These are phyloP conservation scores for Micrasema longulum DNA, from an alignment of 1,140 invertebrate genomes.

Conservation along the genomic window DNA sequence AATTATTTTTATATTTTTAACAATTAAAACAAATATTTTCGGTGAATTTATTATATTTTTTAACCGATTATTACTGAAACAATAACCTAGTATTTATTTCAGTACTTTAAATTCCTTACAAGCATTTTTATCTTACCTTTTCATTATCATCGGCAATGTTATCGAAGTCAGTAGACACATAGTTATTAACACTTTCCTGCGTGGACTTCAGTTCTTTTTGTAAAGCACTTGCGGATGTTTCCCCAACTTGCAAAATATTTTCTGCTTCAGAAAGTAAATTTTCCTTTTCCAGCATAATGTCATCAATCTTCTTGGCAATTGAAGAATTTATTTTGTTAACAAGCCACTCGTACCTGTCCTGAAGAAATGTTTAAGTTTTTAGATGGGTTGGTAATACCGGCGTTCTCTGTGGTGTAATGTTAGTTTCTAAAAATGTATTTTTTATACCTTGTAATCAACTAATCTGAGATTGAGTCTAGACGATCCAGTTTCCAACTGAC, in stretches of 20 bases:
- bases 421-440: neutral
- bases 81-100: too few species aligned
- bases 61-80: too few species aligned
- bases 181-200: conserved; percentile 58
- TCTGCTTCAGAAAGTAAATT: conserved; percentile 58
- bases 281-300: conserved; percentile 60
- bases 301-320: conserved; percentile 65
- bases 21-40: too few species aligned
- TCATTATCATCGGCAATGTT: conserved; percentile 56
- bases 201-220: conserved; percentile 61
- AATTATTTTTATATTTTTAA: too few species aligned
- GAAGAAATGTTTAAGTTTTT: too few species aligned
- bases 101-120: too few species aligned
- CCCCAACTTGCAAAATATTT: conserved; percentile 59
- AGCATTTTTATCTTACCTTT: conserved; percentile 56
- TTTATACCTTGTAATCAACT: conserved; percentile 67
- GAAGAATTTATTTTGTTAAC: conserved; percentile 64
- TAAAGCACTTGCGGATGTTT: conserved; percentile 59
- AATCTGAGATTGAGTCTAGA: conserved; percentile 66
- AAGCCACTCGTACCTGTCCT: conserved; percentile 66
- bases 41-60: too few species aligned
- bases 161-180: conserved; percentile 55
- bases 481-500: conserved; percentile 66
- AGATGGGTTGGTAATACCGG: too few species aligned
- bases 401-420: too few species aligned